Evolutionary conservation across 2,797 vertebrate genomes (phyloP), one percentile per base, ranked within the genome.

Genomic region (Eospalax fontanierii): DNA sequence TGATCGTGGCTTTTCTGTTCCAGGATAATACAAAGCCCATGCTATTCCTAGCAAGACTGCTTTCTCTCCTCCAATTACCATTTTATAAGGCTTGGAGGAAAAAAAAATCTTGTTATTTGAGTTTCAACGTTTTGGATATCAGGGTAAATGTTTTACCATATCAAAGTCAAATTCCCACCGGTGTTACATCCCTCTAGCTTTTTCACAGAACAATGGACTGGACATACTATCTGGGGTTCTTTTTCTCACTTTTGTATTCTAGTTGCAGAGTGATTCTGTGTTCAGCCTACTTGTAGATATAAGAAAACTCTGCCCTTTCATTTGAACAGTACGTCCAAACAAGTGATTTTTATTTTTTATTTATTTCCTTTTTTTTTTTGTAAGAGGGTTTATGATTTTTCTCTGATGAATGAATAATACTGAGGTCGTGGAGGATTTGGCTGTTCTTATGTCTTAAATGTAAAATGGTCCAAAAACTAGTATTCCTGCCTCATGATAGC

Each of bases 391-490:
- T 95, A 73, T 91, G 84, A 95, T 96, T 93, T 96, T 50, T 81
- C 81, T 83, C 76, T 87, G 92, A 68, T 24, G 89, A 96, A 90
- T 75, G 93, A 97, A 93, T 88, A 81, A 78, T 92, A 73, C 59
- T n/a, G 89, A 94, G 63, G 68, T 89, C 82, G 87, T 94, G 79
- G 93, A 96, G 86, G 80, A 78, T 96, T 91, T 85, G 80, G 35
- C 80, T 87, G 57, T 87, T 79, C 95, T 94, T 82, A 71, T n/a
- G 79, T 94, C 95, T 92, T 92, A 35, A 96, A 80, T 87, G 84
- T 95, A 94, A 95, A 95, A 89, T 89, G 76, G 74, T 91, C 90
- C 94, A 54, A 93, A 97, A 89, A 80, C 88, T 65, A 66, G 68
- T 40, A 15, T 50, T 70, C 50, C 92, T 70, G 91, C 78, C 76